phyloP scores from a whole-genome alignment of 1,140 invertebrate species.

The Lineus longissimus region DNA sequence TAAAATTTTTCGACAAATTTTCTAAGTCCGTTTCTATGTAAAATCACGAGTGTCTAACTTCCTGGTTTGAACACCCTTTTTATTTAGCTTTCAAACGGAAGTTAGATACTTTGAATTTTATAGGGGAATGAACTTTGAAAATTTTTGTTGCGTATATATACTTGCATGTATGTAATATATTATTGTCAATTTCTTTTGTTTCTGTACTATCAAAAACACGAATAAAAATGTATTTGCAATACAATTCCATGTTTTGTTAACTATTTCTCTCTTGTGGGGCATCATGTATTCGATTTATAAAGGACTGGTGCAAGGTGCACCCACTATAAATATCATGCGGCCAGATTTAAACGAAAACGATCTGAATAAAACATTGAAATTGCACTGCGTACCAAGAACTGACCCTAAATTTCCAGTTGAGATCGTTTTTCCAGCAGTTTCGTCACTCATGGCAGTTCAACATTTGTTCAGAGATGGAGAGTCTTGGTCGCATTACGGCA shows the following conservation, averaged over 20 bases:
- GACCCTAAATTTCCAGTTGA: conserved; percentile 7
- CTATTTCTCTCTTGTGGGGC: background rate
- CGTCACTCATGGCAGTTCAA: conserved; percentile 4
- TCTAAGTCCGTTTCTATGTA: background rate
- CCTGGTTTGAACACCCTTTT: too few species aligned
- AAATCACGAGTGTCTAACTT: background rate
- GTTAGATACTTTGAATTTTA: too few species aligned
- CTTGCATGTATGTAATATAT: too few species aligned
- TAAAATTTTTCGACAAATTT: background rate
- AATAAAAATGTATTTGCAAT: conserved; percentile 9
- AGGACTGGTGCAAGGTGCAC: conserved; percentile 4
- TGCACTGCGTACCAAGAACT: conserved; percentile 3
- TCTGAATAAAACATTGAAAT: conserved; percentile 6
- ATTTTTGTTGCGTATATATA: too few species aligned
- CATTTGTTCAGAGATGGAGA: conserved; percentile 4
- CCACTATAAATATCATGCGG: conserved; percentile 5
- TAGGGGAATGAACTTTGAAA: too few species aligned
- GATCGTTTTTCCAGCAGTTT: background rate
- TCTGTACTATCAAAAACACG: background rate
- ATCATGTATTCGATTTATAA: conserved; percentile 4
- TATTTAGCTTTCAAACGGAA: conserved; percentile 6
- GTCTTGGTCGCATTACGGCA: conserved; percentile 5
- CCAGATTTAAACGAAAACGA: background rate
- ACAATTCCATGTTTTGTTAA: background rate
- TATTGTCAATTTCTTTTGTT: too few species aligned